Base-by-base conservation (phyloP, 2,888 invertebrate species). In the Craniophora ligustri region DNA sequence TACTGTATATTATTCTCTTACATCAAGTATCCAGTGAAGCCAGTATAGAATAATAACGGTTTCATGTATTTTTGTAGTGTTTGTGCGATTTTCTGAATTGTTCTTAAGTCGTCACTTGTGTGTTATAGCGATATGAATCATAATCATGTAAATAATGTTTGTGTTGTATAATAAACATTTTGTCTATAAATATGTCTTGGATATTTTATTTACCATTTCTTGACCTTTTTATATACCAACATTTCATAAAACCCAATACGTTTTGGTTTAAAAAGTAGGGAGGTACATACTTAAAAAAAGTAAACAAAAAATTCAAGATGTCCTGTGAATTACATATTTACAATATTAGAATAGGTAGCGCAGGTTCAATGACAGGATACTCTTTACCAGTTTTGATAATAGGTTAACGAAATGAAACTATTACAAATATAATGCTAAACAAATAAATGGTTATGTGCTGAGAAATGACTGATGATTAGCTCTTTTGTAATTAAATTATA, bases 71-170 rank as follows among this genome's bases (percentile, higher is more conserved):
- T 59, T 34, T 41, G 31, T 50, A 69, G 46, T 60, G 69, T 59
- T 61, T 69, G 48, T 60, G 67, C 50, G 68, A 79, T 76, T 79
- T 83, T 74, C 56, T 64, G 69, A 73, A 58, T 76, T 72, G 71
- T 79, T 79, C 73, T 65, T 64, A 63, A 72, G 50, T 76, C 75
- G 72, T 72, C 71, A 70, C 59, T 68, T 63, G 54, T 64, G 63
- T 72, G 69, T 73, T 67, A 60, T 72, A 75, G 46, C 75, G 70
- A 76, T 75, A 70, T 81, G 79, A 79, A 81, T 77, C 67, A 72
- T 81, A 78, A 78, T 79, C 78, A 76, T 91, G 88, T 88, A 90
- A 87, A 89, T 90, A 90, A 86, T 86, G 81, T 85, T 86, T 85
- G 84, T 86, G 84, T 88, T 89, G 79, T 87, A 81, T 85, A 88